phyloP scores from a whole-genome alignment of 2,797 vertebrate species.

The Myioborus melanocephalus region DNA sequence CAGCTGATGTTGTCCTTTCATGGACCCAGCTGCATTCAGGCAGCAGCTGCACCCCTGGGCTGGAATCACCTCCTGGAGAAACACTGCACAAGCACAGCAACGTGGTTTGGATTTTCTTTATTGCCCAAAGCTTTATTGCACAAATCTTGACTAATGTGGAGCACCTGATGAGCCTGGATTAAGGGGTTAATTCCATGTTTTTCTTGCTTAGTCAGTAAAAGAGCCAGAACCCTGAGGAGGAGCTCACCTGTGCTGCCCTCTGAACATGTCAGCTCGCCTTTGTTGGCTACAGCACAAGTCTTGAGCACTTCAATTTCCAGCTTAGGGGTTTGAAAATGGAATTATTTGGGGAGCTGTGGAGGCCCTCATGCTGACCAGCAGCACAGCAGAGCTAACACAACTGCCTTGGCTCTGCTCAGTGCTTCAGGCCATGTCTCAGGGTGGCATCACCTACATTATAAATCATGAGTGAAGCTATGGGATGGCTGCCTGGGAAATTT shows the following conservation, averaged over 20 bases:
- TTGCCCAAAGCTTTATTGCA: neutral
- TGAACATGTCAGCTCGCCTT: rapidly evolving
- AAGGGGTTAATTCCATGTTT: neutral
- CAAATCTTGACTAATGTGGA: neutral
- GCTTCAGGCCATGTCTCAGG: neutral
- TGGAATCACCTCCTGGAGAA: neutral
- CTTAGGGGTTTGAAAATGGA: neutral
- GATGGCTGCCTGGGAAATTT: neutral
- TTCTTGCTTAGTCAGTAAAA: neutral
- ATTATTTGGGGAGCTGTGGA: neutral
- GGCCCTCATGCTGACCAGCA: neutral
- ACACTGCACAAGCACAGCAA: neutral
- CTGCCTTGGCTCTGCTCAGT: neutral
- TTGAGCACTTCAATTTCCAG: neutral
- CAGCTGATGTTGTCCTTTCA: neutral
- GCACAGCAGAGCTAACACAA: neutral
- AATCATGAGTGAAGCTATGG: neutral
- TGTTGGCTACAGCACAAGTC: neutral
- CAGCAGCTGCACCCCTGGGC: neutral
- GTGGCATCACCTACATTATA: rapidly evolving
- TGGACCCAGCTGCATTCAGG: neutral
- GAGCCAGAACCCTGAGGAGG: neutral
- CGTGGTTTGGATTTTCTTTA: neutral
- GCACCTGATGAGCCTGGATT: neutral
- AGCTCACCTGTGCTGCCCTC: rapidly evolving